Conservation (phyloP, 2,797 vertebrate genomes). For the Lacerta bilineata region DNA sequence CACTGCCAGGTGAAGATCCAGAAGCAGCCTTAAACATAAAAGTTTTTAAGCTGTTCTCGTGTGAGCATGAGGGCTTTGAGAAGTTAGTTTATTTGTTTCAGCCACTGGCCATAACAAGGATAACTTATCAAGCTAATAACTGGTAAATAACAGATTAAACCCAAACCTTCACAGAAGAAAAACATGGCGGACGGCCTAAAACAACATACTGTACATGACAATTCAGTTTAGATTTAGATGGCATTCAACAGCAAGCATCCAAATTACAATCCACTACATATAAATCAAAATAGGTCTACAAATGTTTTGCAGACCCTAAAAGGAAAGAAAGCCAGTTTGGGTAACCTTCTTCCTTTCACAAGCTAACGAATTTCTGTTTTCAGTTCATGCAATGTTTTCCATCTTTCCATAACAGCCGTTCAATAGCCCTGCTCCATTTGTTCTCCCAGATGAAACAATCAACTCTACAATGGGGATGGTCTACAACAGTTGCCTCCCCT, state of each 20-base stretch:
- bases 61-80: not conserved
- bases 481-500: not conserved
- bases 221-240: conserved; percentile 10
- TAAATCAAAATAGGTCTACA: conserved; percentile 12
- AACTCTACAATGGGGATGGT: not conserved
- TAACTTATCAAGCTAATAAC: not conserved
- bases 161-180: conserved; percentile 3
- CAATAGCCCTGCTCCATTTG: not conserved
- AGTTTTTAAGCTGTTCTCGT: not conserved
- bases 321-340: not conserved
- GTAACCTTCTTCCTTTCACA: not conserved
- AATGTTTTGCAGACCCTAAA: not conserved
- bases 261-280: not conserved
- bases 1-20: not conserved
- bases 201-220: not conserved
- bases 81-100: not conserved
- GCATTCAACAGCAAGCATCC: not conserved
- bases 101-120: not conserved
- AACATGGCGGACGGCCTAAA: not conserved
- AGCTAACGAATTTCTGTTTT: not conserved
- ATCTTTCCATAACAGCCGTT: not conserved
- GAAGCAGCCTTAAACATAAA: not conserved
- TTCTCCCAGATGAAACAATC: not conserved
- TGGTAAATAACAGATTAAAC: not conserved
- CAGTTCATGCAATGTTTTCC: not conserved